A percentile compares a stretch with the other conserved stretches of the same genome.
These are phyloP conservation scores for Decapterus maruadsi DNA, from an alignment of 2,797 vertebrate species.

Conservation along the genomic window DNA sequence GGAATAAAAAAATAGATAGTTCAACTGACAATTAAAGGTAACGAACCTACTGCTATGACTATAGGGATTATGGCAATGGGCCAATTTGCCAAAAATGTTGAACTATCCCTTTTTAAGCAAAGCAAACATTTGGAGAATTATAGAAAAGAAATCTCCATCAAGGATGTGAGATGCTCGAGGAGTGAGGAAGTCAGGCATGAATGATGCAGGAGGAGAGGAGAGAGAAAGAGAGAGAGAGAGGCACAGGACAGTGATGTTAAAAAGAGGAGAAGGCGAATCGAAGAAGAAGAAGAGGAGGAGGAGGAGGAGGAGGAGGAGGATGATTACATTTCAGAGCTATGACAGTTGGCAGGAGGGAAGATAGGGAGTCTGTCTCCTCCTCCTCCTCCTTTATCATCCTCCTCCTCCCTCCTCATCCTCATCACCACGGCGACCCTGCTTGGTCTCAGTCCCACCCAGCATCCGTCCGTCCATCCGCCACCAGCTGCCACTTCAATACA, in stretches of 20 bases:
- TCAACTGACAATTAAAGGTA: no score
- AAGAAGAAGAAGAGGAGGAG: slow-evolving; percentile 1
- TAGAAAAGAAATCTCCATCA: slow-evolving; percentile 16
- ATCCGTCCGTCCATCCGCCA: slow-evolving; percentile 6
- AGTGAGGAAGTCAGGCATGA: slow-evolving; percentile 24
- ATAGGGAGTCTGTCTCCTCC: slow-evolving; percentile 15
- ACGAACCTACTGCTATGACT: no score
- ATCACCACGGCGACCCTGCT: slow-evolving; percentile 26
- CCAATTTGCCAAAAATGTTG: no score
- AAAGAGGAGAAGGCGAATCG: slow-evolving; percentile 23
- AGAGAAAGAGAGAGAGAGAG: background rate
- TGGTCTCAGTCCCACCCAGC: slow-evolving; percentile 21
- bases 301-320: background rate
- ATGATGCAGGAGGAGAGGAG: slow-evolving; percentile 35
- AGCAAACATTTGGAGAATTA: slow-evolving; percentile 29
- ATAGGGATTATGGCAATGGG: no score
- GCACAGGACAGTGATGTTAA: slow-evolving; percentile 33
- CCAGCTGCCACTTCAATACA: slow-evolving; percentile 26
- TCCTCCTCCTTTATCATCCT: no score
- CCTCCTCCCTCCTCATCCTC: no score
- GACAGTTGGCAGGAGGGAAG: slow-evolving; percentile 46
- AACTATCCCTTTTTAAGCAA: no score
- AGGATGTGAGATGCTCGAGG: background rate
- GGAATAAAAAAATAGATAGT: no score
- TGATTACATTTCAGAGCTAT: slow-evolving; percentile 19